Evolutionary conservation across 2,113 vertebrate genomes (phyloP).

Genomic region (Colinus virginianus): DNA sequence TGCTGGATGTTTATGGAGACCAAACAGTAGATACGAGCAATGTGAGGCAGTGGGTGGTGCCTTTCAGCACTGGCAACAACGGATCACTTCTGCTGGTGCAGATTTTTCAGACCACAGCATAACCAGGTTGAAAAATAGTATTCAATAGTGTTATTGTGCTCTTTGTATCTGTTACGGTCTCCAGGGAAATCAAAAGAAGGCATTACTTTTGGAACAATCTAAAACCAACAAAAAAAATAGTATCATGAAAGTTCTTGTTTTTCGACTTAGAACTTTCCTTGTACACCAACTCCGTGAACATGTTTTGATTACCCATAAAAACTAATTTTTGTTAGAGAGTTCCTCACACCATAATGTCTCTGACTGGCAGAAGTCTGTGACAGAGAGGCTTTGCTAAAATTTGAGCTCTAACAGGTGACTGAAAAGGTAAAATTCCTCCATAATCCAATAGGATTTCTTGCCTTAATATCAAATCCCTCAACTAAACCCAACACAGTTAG

Average conservation of each 20-base stretch:
- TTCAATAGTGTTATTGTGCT: too few species aligned
- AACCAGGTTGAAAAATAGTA: too few species aligned
- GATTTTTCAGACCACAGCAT: too few species aligned
- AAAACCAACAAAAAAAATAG: background rate
- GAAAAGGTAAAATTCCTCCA: background rate
- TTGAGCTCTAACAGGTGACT: background rate
- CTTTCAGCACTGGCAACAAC: too few species aligned
- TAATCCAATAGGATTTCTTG: background rate
- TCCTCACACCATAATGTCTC: accelerated
- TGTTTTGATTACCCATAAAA: background rate
- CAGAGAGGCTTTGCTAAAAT: background rate
- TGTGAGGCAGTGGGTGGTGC: too few species aligned
- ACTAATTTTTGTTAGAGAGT: background rate
- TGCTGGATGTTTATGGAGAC: too few species aligned
- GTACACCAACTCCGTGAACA: background rate
- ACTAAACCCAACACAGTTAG: background rate
- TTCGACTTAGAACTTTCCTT: background rate
- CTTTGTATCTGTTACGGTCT: too few species aligned
- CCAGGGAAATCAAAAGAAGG: too few species aligned
- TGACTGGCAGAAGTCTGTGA: background rate
- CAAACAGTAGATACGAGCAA: too few species aligned
- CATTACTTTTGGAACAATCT: too few species aligned
- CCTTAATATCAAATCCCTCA: background rate
- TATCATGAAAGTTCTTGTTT: background rate
- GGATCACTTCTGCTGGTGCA: too few species aligned